Evolutionary conservation across 2,888 invertebrate species (phyloP).

Genomic region (Anorthoa munda): DNA sequence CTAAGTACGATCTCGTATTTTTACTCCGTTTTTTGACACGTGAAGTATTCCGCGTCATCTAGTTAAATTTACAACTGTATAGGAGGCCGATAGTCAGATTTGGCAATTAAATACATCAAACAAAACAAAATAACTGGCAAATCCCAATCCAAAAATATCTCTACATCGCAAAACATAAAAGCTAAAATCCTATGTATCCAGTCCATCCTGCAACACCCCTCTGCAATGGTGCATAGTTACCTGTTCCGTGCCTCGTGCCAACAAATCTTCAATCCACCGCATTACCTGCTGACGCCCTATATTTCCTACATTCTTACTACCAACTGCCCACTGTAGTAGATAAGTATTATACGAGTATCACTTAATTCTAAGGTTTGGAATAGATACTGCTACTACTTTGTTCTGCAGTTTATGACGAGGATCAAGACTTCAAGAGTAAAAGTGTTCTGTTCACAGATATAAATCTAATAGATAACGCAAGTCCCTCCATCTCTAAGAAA

Average conservation of each 20-base stretch:
- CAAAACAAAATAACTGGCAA: neutral
- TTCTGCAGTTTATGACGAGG: neutral
- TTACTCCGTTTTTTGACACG: too few relatives aligned
- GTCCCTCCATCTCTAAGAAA: too few relatives aligned
- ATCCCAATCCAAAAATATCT: neutral
- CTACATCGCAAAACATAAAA: neutral
- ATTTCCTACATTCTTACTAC: slow-evolving; percentile 24
- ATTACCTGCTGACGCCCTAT: slow-evolving; percentile 50
- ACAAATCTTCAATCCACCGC: slow-evolving; percentile 55
- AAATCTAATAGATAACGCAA: too few relatives aligned
- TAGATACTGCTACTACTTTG: neutral
- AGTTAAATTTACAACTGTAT: too few relatives aligned
- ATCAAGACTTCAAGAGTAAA: neutral
- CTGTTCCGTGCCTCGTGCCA: slow-evolving; percentile 50
- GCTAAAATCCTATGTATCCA: slow-evolving; percentile 4
- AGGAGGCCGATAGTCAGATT: neutral
- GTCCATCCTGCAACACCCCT: slow-evolving; percentile 6
- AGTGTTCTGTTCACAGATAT: neutral
- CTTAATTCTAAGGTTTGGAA: neutral
- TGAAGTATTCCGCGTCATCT: too few relatives aligned
- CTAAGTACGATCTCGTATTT: too few relatives aligned
- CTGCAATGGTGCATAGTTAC: slow-evolving; percentile 40
- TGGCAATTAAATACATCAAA: slow-evolving; percentile 12
- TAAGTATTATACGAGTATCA: neutral
- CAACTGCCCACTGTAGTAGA: slow-evolving; percentile 17